Percentiles rank a stretch among this genome's conserved stretches.
phyloP scores from a whole-genome alignment of 2,113 vertebrate genomes.

The Chelonoidis abingdonii region DNA sequence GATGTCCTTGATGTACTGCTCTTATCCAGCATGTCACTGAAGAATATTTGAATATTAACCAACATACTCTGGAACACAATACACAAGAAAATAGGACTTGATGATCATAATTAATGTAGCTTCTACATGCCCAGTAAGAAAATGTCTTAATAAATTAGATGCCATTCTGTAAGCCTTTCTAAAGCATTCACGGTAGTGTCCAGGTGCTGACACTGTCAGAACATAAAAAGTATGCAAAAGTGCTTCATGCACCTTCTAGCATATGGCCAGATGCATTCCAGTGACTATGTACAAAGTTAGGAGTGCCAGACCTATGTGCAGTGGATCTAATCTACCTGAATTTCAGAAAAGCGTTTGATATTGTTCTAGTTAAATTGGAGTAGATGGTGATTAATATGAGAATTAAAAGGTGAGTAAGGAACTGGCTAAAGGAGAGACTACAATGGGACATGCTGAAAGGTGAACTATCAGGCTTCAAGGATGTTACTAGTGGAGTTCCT shows the following conservation, averaged over 20 bases:
- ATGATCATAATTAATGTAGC: conserved; percentile 47
- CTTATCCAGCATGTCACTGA: conserved; percentile 8
- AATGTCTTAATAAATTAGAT: conserved; percentile 46
- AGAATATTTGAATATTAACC: conserved; percentile 61
- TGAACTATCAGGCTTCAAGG: neutral
- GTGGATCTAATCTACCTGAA: neutral
- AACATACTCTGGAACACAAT: conserved; percentile 41
- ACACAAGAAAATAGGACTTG: conserved; percentile 28
- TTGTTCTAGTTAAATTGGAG: neutral
- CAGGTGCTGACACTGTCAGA: neutral
- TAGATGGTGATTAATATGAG: neutral
- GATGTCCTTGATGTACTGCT: conserved; percentile 14
- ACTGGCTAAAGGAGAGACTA: neutral
- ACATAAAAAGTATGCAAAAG: neutral
- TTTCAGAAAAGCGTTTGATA: neutral
- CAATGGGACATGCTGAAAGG: neutral
- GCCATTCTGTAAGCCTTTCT: neutral
- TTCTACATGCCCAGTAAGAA: conserved; percentile 21
- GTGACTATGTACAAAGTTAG: neutral
- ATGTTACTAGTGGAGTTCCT: neutral
- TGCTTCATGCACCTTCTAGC: neutral
- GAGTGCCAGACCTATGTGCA: neutral
- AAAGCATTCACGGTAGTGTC: neutral
- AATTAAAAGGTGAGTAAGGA: neutral
- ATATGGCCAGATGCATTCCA: neutral